Conservation (phyloP, 1,140 invertebrate species). For the Copidosoma floridanum region DNA sequence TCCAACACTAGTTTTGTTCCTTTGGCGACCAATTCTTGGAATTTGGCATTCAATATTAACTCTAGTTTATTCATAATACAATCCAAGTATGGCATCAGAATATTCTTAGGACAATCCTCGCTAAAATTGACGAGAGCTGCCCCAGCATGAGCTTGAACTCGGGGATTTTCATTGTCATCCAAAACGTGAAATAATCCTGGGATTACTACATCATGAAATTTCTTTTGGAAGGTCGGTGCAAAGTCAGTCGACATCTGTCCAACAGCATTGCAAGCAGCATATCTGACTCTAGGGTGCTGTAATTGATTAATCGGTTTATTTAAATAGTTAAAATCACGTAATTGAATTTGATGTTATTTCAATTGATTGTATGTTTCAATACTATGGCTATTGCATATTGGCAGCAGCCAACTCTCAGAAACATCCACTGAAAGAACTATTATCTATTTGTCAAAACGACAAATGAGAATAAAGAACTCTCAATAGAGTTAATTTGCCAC, state of each 20-base stretch:
- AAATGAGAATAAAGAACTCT: constrained; percentile 26
- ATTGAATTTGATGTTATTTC: no score
- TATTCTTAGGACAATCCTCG: constrained; percentile 96
- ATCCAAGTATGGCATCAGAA: constrained; percentile 87
- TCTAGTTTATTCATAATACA: constrained; percentile 90
- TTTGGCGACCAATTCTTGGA: constrained; percentile 89
- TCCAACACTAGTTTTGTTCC: constrained; percentile 96
- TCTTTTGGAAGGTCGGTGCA: constrained; percentile 94
- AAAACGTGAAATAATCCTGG: constrained; percentile 87
- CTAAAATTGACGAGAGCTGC: constrained; percentile 99
- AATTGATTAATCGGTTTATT: constrained; percentile 16
- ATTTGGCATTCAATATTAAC: constrained; percentile 85
- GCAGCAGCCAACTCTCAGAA: constrained; percentile 43
- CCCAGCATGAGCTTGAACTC: constrained; percentile 90
- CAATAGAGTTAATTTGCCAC: constrained; percentile 43
- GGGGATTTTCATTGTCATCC: constrained; percentile 86
- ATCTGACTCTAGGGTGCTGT: constrained; percentile 87
- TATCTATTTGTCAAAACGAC: constrained; percentile 43
- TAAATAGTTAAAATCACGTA: not conserved
- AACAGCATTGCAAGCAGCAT: constrained; percentile 98
- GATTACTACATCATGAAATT: constrained; percentile 93
- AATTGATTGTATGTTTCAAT: constrained; percentile 37
- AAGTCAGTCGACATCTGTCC: constrained; percentile 99
- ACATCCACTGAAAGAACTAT: constrained; percentile 31
- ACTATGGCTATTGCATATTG: constrained; percentile 38